Conservation (phyloP, 2,797 vertebrate species). For the Falco columbarius region DNA sequence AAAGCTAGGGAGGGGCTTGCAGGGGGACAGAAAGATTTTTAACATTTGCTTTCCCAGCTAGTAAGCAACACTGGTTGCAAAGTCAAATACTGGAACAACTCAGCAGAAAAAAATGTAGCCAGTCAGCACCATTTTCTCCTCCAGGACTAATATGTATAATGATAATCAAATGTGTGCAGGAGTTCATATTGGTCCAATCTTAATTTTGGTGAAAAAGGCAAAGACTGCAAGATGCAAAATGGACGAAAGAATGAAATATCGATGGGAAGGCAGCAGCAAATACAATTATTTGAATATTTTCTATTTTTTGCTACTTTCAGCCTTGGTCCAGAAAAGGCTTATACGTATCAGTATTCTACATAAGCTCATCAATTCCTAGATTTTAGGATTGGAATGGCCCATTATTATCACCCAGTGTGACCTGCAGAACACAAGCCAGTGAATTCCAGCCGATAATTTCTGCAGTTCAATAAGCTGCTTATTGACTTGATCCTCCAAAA, state of each 20-base stretch:
- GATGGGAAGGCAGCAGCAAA: background rate
- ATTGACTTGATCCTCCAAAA: slow-evolving; percentile 7
- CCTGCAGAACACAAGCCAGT: background rate
- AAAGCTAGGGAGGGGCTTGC: background rate
- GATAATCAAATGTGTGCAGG: background rate
- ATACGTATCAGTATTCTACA: background rate
- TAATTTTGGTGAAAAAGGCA: background rate
- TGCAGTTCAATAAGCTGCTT: background rate
- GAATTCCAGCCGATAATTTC: background rate
- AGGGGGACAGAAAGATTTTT: background rate
- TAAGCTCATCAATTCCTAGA: background rate
- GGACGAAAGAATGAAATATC: background rate
- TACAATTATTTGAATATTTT: background rate
- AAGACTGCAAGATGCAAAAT: background rate
- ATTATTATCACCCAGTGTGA: background rate
- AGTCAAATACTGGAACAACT: background rate
- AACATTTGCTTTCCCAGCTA: background rate
- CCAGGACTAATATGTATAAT: background rate
- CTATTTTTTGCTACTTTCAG: background rate
- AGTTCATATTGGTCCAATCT: background rate
- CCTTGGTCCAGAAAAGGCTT: background rate
- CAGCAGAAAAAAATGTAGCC: background rate
- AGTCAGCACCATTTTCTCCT: background rate
- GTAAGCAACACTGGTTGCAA: background rate
- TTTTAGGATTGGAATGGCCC: background rate